Evolutionary conservation across 1,140 invertebrate species (phyloP), one percentile per base, ranked within the genome.

Genomic region (Drosophila sproati): DNA sequence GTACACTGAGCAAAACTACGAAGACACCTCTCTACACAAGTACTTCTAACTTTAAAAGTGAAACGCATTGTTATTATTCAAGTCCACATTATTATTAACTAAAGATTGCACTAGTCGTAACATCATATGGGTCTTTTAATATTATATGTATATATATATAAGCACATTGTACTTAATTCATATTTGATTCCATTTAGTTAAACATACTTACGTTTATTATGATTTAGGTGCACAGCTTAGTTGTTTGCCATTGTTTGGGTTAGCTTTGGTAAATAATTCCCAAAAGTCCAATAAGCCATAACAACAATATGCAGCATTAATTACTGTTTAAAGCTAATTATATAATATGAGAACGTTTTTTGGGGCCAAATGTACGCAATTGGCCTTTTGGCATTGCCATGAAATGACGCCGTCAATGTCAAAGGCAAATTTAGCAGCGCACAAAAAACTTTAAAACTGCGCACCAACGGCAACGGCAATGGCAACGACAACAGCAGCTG

Each of bases 301-400:
- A 60, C 32, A 50, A 59, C 48, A 74, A 75, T 70, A 52, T 64
- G 59, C 72, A 56, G 48, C 63, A 63, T 76, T 76, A 70, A 72
- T 76, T 71, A 68, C 47, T 62, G 47, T 68, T 76, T 78, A 68
- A 76, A 41, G 39, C 68, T 72, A 67, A 78, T 78, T 70, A 60
- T 70, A 57, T 67, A 72, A 78, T 78, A 66, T 66, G 60, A 43
- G 45, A 70, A 63, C 48, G 39, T 43, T 43, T 60, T 69, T 55
- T 62, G 47, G 47, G 28, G 47, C 43, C 43, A 45, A 45, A 45
- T 12, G 37, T 28, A 43, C 54, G 54, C 35, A 41, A 28, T 28
- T 43, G 52, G 52, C 69, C 69, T 56, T 60, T 54, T 54, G 34
- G 51, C 64, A 39, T 73, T 50, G 35, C 51, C 43, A 35, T 66